Evolutionary conservation across 2,888 invertebrate species (phyloP), one percentile per base, ranked within the genome.

Genomic region (Microctonus hyperodae): DNA sequence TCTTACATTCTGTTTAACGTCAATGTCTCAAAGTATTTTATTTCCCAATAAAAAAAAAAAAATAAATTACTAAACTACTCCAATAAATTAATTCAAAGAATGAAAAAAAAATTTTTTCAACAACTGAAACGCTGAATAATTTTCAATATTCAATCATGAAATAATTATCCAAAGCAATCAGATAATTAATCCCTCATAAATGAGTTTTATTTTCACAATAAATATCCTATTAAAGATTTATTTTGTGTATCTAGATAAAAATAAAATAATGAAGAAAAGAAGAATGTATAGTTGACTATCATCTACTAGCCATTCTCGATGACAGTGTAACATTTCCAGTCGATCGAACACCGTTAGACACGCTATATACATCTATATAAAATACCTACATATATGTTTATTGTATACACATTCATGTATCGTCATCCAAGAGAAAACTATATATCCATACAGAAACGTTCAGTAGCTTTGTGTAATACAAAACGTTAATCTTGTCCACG

Each of bases 251-350:
- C 11, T 55, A 28, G 23, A 22, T 23, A 7, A 20, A 35, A 44
- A 51, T 62, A 31, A 25, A 44, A 61, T 44, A 20, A 56, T 55
- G 40, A 13, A 20, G 35, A 56, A 25, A 25, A 56, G 28, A 28
- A 51, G 16, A 31, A 37, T 16, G 31, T 6, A 31, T n/a, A 31
- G n/a, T 44, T 23, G 61, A 50, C 50, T 44, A 44, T 22, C 11
- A 37, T 64, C 23, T 23, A 55, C 23, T 23, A 56, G 23, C 56
- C 35, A 56, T 48, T 44, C 28, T 58, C 56, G 68, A 71, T 72
- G 72, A 72, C 72, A 69, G 62, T 72, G 72, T 71, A 68, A 72
- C 55, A 72, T 69, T 72, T 72, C 70, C 67, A 64, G 67, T 65
- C 59, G 70, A 69, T 72, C 69, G 70, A 70, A 28, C 67, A 64